Base-by-base conservation (phyloP, 2,888 invertebrate genomes). In the Drosophila macrothrix region DNA sequence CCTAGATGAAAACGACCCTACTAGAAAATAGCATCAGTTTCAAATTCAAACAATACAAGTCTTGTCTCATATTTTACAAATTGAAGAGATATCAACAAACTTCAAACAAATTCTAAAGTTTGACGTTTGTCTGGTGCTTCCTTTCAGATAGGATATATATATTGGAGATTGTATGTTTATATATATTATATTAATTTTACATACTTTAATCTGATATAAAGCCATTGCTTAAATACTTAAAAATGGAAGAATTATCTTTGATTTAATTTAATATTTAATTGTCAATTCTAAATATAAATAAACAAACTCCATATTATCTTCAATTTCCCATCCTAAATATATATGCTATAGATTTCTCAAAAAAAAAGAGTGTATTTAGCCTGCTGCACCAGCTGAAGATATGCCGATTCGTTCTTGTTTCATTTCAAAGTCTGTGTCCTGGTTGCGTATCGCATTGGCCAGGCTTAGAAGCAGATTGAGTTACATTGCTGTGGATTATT, bases 401-500 rank as follows among this genome's bases (percentile, higher is more conserved):
- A 35, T 41, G n/a, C 7, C 54, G 37, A 41, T 60, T 52, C 56
- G 60, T 55, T 29, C 49, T 50, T 73, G 64, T 55, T 67, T 66
- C 55, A 50, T 55, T 61, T 71, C 19, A 28, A 54, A 49, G 50
- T 53, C 53, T 56, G 63, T 53, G 84, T 85, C 76, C 78, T 84
- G 77, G 69, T 80, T 78, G 81, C 84, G 84, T 86, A 86, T 82
- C 77, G 74, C 82, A 65, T 71, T 84, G 73, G 70, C 65, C 67
- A 55, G 76, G 73, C 88, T 88, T 90, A 86, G 90, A 87, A 82
- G 80, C 77, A 83, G 88, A 90, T 88, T 90, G 88, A 90, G 88
- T 88, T 88, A 88, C 88, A 88, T 88, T 90, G 81, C 88, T 83
- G 88, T 72, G 88, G 88, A 90, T 90, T 88, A 90, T 90, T 90